Evolutionary conservation across 1,140 invertebrate species (phyloP), one percentile per base, ranked within the genome.

Genomic region (Drosophila watanabei): DNA sequence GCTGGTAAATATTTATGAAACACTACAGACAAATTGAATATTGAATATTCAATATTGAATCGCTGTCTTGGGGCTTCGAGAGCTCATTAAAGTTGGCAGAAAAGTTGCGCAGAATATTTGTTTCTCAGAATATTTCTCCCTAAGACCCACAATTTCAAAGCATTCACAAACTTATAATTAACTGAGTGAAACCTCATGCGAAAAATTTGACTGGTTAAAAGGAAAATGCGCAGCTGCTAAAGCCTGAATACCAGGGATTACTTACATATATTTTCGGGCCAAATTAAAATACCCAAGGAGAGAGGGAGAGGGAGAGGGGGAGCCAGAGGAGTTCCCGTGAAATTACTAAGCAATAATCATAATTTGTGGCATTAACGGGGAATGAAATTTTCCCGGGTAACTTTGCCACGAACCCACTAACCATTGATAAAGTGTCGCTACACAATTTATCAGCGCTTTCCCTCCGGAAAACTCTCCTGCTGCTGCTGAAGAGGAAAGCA

Each of bases 311-410:
- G 24, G 30, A 32, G 49, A 32, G 20, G 24, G 24, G 24, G 24
- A 24, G 24, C 4, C 9, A 28, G 16, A 10, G 33, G 18, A 56
- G 20, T 24, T 57, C 54, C 65, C 59, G 45, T 41, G 59, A 84
- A 89, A 85, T 79, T 85, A 82, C 75, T 79, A 82, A 79, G 86
- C 86, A 89, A 89, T 89, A 90, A 89, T 82, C 79, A 89, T 89
- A 89, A 89, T 89, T 89, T 89, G 81, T 52, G 75, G 86, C 66
- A 85, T 89, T 88, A 89, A 52, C 61, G 33, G 65, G 52, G 30
- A 71, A 20, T 58, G 35, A 43, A 39, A 61, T 35, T 73, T 73
- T 73, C 54, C 69, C n/a, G 68, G 37, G 32, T 57, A 68, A 62
- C 37, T 78, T 54, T 68, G 11, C 35, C 39, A 28, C 32, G 13